Evolutionary conservation across 1,140 invertebrate species (phyloP).

Genomic region (Drosophila tropicalis): DNA sequence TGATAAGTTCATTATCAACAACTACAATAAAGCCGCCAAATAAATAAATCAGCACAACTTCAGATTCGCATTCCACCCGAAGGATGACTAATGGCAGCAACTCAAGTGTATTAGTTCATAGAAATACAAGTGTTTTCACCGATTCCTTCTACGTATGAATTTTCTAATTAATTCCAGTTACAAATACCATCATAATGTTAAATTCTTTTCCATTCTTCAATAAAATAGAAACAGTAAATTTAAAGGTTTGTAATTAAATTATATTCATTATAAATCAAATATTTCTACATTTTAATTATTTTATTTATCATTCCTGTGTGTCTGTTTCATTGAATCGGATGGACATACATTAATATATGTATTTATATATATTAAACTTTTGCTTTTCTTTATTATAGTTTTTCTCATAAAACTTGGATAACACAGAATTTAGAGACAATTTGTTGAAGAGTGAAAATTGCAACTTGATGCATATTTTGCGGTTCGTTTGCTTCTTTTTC

Average conservation of each 20-base stretch:
- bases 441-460: constrained; percentile 22
- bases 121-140: too few species aligned
- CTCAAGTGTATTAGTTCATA: too few species aligned
- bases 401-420: constrained; percentile 1
- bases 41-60: too few species aligned
- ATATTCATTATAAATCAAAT: constrained; percentile 80
- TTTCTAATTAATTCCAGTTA: too few species aligned
- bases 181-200: too few species aligned
- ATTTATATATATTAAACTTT: constrained; percentile 29
- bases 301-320: constrained; percentile 57
- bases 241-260: constrained; percentile 61
- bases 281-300: constrained; percentile 63
- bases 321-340: constrained; percentile 41
- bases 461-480: constrained; percentile 19
- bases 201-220: too few species aligned
- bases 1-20: too few species aligned
- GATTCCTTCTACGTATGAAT: too few species aligned
- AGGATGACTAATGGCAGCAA: too few species aligned
- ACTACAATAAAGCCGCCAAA: too few species aligned
- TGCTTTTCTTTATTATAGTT: constrained; percentile 39
- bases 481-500: constrained; percentile 28
- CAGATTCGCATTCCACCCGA: too few species aligned
- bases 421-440: constrained; percentile 55
- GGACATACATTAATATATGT: constrained; percentile 38
- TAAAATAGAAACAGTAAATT: constrained; percentile 70